A percentile compares a stretch with the other conserved stretches of the same genome.
These are phyloP conservation scores for Tetragonisca angustula DNA, from an alignment of 2,888 invertebrate species.

Conservation along the genomic window DNA sequence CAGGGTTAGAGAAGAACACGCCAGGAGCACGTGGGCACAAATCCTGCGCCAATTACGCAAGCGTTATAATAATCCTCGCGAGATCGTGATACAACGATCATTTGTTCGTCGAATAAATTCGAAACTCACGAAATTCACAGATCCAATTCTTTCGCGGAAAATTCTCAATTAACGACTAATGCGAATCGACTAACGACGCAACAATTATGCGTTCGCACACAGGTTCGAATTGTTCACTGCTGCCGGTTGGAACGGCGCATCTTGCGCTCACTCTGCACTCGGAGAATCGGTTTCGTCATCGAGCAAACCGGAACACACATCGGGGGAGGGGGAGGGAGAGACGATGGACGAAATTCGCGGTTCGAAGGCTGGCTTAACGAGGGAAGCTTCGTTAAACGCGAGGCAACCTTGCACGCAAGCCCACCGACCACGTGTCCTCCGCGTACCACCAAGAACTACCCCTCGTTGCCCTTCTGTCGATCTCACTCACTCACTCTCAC, in stretches of 20 bases:
- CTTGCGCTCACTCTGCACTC: slow-evolving; percentile 15
- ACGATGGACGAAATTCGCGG: slow-evolving; percentile 19
- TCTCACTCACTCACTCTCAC: slow-evolving; percentile 12
- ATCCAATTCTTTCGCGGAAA: background rate
- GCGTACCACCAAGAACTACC: slow-evolving; percentile 15
- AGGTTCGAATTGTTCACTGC: background rate
- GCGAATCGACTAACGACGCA: background rate
- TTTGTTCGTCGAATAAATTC: too few species aligned
- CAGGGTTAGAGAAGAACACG: too few species aligned
- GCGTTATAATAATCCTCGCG: background rate
- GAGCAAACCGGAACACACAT: background rate
- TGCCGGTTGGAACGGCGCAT: background rate
- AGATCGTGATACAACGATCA: too few species aligned
- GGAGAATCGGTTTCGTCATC: slow-evolving; percentile 8
- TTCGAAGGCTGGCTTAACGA: slow-evolving; percentile 22
- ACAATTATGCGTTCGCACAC: background rate
- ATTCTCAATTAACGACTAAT: background rate
- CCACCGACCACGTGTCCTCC: slow-evolving; percentile 6
- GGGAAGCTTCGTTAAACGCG: slow-evolving; percentile 30
- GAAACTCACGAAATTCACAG: background rate
- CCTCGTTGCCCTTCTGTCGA: background rate
- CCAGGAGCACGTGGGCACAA: background rate
- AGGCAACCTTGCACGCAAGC: background rate
- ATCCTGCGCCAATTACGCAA: background rate
- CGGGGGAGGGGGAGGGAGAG: background rate